A percentile compares a stretch with the other conserved stretches of the same genome.
Conservation (phyloP, 2,888 invertebrate genomes). For the Bugulina stolonifera region DNA sequence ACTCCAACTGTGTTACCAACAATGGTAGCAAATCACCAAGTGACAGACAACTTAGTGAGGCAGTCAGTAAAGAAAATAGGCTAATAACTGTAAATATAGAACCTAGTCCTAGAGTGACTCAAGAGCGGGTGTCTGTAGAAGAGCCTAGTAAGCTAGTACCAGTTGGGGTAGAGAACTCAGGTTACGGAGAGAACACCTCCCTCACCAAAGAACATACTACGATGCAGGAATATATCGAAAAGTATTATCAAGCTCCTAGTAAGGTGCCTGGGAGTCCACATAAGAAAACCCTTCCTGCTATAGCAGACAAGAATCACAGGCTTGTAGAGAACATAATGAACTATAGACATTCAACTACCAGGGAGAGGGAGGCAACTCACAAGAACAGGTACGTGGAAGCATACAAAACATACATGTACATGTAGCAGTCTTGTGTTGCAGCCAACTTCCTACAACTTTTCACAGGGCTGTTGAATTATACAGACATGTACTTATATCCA, state of each 20-base stretch:
- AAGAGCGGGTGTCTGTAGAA: neutral
- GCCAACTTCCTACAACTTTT: too few species aligned
- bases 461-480: too few species aligned
- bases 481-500: too few species aligned
- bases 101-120: neutral
- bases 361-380: conserved; percentile 25
- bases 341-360: conserved; percentile 11
- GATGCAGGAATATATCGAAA: conserved; percentile 21
- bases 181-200: too few species aligned
- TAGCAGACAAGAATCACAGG: conserved; percentile 3
- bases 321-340: conserved; percentile 20
- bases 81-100: neutral
- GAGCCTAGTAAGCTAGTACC: too few species aligned
- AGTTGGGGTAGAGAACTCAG: too few species aligned
- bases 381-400: conserved; percentile 26
- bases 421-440: too few species aligned
- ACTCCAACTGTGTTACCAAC: neutral
- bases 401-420: too few species aligned
- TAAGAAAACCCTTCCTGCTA: neutral
- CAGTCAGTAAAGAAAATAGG: neutral
- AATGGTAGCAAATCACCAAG: neutral
- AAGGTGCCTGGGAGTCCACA: neutral
- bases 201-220: neutral
- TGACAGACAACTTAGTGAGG: neutral
- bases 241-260: neutral